Conservation (phyloP, 2,113 vertebrate genomes). For the Gulo gulo region DNA sequence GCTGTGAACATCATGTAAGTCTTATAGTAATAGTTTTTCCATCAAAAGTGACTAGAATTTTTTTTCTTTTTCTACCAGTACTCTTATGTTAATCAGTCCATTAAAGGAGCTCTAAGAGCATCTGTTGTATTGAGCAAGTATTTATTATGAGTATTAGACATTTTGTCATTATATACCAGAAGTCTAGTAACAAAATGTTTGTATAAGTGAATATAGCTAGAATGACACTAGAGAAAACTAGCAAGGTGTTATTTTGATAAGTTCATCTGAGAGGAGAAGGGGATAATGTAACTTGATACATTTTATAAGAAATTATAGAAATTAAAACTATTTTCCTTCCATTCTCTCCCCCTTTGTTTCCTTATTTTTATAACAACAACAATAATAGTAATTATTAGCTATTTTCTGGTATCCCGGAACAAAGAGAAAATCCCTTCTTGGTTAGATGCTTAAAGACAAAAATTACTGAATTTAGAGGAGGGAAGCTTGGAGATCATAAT, state of each 20-base stretch:
- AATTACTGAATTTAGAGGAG: conserved; percentile 17
- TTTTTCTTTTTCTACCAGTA: conserved; percentile 55
- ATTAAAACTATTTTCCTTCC: not conserved
- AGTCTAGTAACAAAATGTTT: conserved; percentile 22
- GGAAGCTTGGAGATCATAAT: not conserved
- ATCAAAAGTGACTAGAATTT: conserved; percentile 64
- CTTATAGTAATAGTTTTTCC: conserved; percentile 71
- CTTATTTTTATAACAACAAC: not conserved
- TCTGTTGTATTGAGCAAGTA: conserved; percentile 24
- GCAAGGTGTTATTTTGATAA: not conserved
- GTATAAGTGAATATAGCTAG: not conserved
- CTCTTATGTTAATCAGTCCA: conserved; percentile 62
- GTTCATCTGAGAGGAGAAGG: not conserved
- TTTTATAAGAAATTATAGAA: conserved; percentile 26
- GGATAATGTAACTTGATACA: not conserved
- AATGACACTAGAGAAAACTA: not conserved
- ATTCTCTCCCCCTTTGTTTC: not conserved
- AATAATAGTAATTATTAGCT: not conserved
- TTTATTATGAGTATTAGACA: not conserved
- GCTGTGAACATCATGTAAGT: conserved; percentile 61
- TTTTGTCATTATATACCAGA: not conserved
- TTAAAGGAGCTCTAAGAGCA: conserved; percentile 20
- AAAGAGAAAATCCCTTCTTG: not conserved
- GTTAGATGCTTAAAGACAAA: conserved; percentile 35
- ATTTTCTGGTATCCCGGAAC: not conserved